Base-by-base conservation (phyloP, 2,113 vertebrate species). In the Lamprotornis superbus region DNA sequence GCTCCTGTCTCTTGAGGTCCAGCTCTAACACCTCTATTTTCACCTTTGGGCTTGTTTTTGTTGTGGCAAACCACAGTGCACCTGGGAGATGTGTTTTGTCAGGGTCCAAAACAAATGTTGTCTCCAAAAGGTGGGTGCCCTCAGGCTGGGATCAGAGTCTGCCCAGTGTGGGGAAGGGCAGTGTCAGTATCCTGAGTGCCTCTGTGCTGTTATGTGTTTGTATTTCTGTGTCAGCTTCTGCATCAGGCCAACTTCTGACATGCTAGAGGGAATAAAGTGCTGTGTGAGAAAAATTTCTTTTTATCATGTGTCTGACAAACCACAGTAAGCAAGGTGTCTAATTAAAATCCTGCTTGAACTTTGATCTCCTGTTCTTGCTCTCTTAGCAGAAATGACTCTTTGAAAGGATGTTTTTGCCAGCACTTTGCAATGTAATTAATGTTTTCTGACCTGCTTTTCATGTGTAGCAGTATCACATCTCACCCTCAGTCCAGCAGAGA, bases 291-390 rank as follows among this genome's bases (percentile, higher is more conserved):
- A 82, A 21, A 23, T 52, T 92, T 39, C 27, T 50, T 74, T 17
- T 81, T 17, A 15, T 11, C 7, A 0, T 30, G 40, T 49, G 42
- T 83, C 55, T 93, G 83, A 59, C 33, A 74, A 6, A 65, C 13
- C 35, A 37, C 44, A 79, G 31, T 50, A 89, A 82, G 55, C 2
- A 75, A 79, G 28, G 17, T 20, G 33, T 56, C 47, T 81, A 25
- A 90, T 93, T 92, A 86, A 90, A 83, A 86, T 78, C 42, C 61
- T 65, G 4, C 28, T 63, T 78, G 76, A 94, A 81, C 47, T 64
- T 67, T 37, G 75, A n/a, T 80, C 71, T 93, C 30, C 37, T 74
- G n/a, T 37, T 86, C 82, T 75, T 15, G 9, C 50, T 68, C 24
- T 82, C 39, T 74, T 85, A 70, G 27, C 35, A 75, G 35, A 24